Conservation (phyloP, 2,888 invertebrate species). For the Drosophila mercatorum region DNA sequence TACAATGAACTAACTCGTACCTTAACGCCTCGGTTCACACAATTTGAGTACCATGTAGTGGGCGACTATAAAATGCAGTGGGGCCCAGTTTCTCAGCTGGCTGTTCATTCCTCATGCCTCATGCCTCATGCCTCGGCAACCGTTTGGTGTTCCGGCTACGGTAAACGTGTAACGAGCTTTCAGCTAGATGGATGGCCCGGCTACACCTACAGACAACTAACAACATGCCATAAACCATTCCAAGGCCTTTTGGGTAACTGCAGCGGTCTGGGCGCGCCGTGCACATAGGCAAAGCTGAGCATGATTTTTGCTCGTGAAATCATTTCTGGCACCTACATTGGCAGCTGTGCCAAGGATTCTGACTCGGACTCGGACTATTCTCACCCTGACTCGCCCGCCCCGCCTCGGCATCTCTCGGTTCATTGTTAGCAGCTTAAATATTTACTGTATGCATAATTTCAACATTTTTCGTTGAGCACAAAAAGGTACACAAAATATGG, state of each 20-base stretch:
- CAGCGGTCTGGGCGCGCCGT: conserved; percentile 9
- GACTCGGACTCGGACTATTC: conserved; percentile 27
- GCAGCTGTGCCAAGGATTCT: conserved; percentile 52
- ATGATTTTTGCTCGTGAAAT: conserved; percentile 80
- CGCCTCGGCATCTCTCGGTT: conserved; percentile 15
- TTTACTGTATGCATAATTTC: conserved; percentile 77
- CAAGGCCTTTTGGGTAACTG: conserved; percentile 35
- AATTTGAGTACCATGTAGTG: conserved; percentile 77
- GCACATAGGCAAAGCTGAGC: conserved; percentile 48
- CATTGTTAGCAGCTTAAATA: conserved; percentile 72
- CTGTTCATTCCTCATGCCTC: neutral
- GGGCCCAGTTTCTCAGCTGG: conserved; percentile 19
- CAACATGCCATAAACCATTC: conserved; percentile 72
- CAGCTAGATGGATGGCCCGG: conserved; percentile 70
- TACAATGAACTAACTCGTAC: conserved; percentile 81
- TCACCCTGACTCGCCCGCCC: neutral
- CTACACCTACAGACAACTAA: conserved; percentile 65
- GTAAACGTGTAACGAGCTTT: conserved; percentile 75
- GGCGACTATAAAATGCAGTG: conserved; percentile 75
- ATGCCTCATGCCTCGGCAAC: conserved; percentile 16
- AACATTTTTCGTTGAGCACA: conserved; percentile 50
- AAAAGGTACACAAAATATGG: conserved; percentile 23
- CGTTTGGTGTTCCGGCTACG: conserved; percentile 66
- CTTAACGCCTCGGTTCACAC: conserved; percentile 81
- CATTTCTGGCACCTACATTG: conserved; percentile 60